Evolutionary conservation across 2,888 invertebrate species (phyloP).

Genomic region (Tiphia femorata): DNA sequence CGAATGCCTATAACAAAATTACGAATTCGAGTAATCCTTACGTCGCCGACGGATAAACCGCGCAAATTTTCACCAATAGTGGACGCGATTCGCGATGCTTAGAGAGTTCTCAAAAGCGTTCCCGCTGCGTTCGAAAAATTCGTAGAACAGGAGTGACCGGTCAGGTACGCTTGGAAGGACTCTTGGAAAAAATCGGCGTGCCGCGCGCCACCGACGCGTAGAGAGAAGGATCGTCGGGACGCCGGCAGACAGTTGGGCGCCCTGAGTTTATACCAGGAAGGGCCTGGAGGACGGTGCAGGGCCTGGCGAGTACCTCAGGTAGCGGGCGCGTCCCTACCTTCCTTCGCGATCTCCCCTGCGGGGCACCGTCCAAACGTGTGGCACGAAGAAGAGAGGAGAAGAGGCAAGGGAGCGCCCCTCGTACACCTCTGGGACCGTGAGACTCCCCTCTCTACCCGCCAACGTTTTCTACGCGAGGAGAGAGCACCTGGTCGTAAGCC

Average conservation of each 20-base stretch:
- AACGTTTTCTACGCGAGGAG: conserved; percentile 26
- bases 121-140: too few relatives aligned
- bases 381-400: conserved; percentile 11
- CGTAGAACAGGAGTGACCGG: too few relatives aligned
- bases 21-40: too few relatives aligned
- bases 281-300: too few relatives aligned
- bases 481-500: conserved; percentile 43
- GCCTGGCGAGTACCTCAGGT: too few relatives aligned
- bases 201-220: conserved; percentile 45
- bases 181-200: conserved; percentile 31
- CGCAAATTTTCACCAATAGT: too few relatives aligned
- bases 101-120: too few relatives aligned
- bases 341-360: conserved; percentile 31
- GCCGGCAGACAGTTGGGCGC: conserved; percentile 54
- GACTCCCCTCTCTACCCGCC: background rate
- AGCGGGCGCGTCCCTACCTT: conserved; percentile 38
- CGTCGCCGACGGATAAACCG: too few relatives aligned
- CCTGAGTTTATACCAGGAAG: conserved; percentile 35
- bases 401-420: conserved; percentile 11
- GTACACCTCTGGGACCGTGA: conserved; percentile 7
- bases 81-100: too few relatives aligned
- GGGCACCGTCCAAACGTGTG: background rate
- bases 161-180: too few relatives aligned
- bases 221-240: conserved; percentile 18
- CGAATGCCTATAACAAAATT: too few relatives aligned